Base-by-base conservation (phyloP, 2,113 vertebrate genomes). In the Plecotus auritus region DNA sequence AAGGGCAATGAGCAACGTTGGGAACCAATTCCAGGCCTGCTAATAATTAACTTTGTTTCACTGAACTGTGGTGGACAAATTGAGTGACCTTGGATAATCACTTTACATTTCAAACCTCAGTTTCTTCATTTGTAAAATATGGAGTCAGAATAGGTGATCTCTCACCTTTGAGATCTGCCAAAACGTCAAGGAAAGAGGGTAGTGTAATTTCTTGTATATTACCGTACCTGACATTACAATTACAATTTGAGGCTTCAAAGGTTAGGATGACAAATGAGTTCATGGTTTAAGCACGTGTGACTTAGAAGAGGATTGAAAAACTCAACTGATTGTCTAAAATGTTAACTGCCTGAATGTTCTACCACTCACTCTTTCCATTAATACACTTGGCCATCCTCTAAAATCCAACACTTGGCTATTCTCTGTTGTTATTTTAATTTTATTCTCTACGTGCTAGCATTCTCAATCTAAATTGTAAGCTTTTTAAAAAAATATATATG, bases 271-370 rank as follows among this genome's bases (percentile, higher is more conserved):
- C 20, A 89, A 89, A 94, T 87, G 51, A 77, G n/a, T 49, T 90
- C 81, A 93, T 87, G 22, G 87, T 82, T 96, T 86, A 97, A 96
- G 51, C 18, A 91, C 84, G 86, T 73, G 35, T 64, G 42, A 83
- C 23, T 90, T 56, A 70, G 32, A 85, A 42, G 86, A 94, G 0
- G 54, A 81, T 26, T 76, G 47, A 20, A 78, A 74, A 95, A 35
- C 89, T 74, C 45, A 89, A 72, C 14, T 85, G 47, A 74, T 69
- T 59, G 17, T 84, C 83, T 95, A 74, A 85, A 90, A 86, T 78
- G 70, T 84, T 67, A 85, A 95, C 28, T 51, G 4, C 18, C 56
- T 81, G 14, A 80, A 84, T 28, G 42, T 76, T 49, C 5, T 91
- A 56, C 20, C 3, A 11, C 26, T 92, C 42, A 22, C 2, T 92